A percentile compares a stretch with the other conserved stretches of the same genome.
Evolutionary conservation across 2,888 invertebrate species (phyloP).

Genomic region (Halictus ligatus): DNA sequence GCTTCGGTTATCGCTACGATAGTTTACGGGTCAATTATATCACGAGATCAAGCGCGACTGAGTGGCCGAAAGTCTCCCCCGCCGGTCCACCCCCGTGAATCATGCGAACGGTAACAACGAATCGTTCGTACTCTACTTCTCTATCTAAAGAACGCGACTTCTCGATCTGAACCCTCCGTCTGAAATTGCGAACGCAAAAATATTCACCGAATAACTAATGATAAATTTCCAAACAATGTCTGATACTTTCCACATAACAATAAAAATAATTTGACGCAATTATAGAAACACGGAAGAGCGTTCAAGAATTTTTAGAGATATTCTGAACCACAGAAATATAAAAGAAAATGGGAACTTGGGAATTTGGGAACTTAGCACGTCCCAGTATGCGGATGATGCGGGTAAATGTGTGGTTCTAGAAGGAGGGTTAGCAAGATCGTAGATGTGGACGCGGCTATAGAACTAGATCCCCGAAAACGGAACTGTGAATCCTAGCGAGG

Average conservation of each 20-base stretch:
- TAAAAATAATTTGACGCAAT: background rate
- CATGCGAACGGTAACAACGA: slow-evolving; percentile 1
- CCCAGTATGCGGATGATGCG: background rate
- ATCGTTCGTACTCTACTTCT: slow-evolving; percentile 6
- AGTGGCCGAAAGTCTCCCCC: slow-evolving; percentile 35
- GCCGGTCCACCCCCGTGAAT: slow-evolving; percentile 41
- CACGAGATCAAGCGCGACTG: slow-evolving; percentile 68
- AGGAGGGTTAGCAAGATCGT: slow-evolving; percentile 5
- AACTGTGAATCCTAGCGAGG: background rate
- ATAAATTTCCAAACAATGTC: background rate
- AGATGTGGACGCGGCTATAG: background rate
- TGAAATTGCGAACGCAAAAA: background rate
- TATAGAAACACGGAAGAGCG: too few relatives aligned
- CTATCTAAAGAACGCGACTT: slow-evolving; percentile 25
- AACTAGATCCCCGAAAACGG: background rate
- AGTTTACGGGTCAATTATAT: slow-evolving; percentile 36
- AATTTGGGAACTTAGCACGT: too few relatives aligned
- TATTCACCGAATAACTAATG: background rate
- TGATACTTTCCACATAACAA: background rate
- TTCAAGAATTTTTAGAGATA: background rate
- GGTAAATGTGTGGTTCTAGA: background rate
- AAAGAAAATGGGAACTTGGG: background rate
- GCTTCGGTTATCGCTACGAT: background rate
- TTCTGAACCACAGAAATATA: background rate
- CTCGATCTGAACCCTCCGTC: background rate